Conservation (phyloP, 2,888 invertebrate genomes). For the Caenorhabditis panamensis region DNA sequence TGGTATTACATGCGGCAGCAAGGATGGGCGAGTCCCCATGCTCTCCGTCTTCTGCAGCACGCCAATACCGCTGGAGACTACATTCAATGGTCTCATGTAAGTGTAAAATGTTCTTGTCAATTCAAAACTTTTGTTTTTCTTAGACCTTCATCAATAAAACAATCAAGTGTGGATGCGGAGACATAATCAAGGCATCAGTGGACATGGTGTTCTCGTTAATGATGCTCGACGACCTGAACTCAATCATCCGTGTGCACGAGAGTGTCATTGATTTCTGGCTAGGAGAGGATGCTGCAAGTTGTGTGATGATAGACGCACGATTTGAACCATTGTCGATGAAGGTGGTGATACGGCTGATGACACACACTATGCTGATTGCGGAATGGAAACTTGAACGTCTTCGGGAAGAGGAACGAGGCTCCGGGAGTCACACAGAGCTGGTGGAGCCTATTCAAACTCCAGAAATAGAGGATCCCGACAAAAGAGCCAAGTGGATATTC, state of each 20-base stretch:
- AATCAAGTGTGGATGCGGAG: slow-evolving; percentile 43
- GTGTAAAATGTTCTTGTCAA: neutral
- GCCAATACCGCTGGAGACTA: slow-evolving; percentile 48
- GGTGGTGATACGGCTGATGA: slow-evolving; percentile 32
- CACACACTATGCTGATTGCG: slow-evolving; percentile 33
- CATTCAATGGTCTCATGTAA: slow-evolving; percentile 40
- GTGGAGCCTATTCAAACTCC: slow-evolving; percentile 18
- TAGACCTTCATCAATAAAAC: slow-evolving; percentile 47
- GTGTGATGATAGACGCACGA: slow-evolving; percentile 22
- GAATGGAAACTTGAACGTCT: slow-evolving; percentile 47
- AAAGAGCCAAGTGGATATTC: slow-evolving; percentile 36
- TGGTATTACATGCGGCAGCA: slow-evolving; percentile 58
- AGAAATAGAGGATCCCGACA: slow-evolving; percentile 50
- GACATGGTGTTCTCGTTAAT: slow-evolving; percentile 47
- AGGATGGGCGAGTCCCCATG: slow-evolving; percentile 59
- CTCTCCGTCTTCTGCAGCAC: slow-evolving; percentile 50
- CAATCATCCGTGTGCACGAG: slow-evolving; percentile 52
- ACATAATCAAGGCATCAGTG: slow-evolving; percentile 37
- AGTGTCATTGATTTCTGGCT: slow-evolving; percentile 47
- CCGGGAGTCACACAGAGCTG: neutral
- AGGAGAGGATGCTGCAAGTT: slow-evolving; percentile 27
- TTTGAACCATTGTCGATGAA: slow-evolving; percentile 36
- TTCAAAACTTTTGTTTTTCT: neutral
- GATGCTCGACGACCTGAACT: slow-evolving; percentile 46
- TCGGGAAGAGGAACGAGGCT: slow-evolving; percentile 11